Conservation (phyloP, 2,797 vertebrate genomes). For the Fistularia commersonii region DNA sequence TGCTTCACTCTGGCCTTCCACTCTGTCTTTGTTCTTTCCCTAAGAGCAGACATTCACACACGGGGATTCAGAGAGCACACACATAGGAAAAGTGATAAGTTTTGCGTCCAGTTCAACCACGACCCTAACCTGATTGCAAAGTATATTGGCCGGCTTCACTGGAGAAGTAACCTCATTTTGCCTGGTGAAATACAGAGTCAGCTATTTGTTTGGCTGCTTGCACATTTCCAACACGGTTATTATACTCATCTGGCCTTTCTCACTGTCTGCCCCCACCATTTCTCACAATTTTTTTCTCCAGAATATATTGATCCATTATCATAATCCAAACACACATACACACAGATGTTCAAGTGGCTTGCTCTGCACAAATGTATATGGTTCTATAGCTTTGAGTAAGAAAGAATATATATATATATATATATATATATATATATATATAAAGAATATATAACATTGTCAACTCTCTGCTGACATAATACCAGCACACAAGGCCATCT, state of each 20-base stretch:
- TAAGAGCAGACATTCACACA: slow-evolving; percentile 7
- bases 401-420: no score
- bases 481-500: slow-evolving; percentile 22
- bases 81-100: slow-evolving; percentile 51
- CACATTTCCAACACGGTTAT: slow-evolving; percentile 21
- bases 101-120: slow-evolving; percentile 40
- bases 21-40: slow-evolving; percentile 3
- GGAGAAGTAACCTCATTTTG: slow-evolving; percentile 60
- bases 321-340: background rate
- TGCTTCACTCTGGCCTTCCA: background rate
- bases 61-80: slow-evolving; percentile 4
- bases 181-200: slow-evolving; percentile 60
- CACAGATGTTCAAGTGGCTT: slow-evolving; percentile 24
- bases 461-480: slow-evolving; percentile 40
- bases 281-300: slow-evolving; percentile 30
- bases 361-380: slow-evolving; percentile 25
- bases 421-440: no score
- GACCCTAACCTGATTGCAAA: slow-evolving; percentile 63
- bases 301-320: slow-evolving; percentile 21
- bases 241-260: slow-evolving; percentile 10
- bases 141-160: slow-evolving; percentile 61
- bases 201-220: slow-evolving; percentile 58
- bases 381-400: slow-evolving; percentile 39
- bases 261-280: slow-evolving; percentile 14
- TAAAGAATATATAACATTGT: slow-evolving; percentile 46